Evolutionary conservation across 2,113 vertebrate genomes (phyloP).

Genomic region (Ptyas mucosa): DNA sequence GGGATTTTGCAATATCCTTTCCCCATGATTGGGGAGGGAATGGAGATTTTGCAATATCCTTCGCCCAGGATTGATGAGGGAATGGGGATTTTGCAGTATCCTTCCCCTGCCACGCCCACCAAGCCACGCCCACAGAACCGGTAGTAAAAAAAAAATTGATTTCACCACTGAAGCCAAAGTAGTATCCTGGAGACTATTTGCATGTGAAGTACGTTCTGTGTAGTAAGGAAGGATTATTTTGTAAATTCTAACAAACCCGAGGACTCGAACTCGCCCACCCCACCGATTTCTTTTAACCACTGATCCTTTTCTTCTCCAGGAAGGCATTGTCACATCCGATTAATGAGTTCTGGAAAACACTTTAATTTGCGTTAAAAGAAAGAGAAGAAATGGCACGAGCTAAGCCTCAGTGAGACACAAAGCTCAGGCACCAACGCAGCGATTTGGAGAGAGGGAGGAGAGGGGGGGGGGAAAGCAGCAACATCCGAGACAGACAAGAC

Average conservation of each 20-base stretch:
- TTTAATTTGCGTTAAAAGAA: not conserved
- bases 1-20: no score
- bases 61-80: no score
- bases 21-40: no score
- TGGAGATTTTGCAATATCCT: no score
- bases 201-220: not conserved
- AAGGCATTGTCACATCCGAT: not conserved
- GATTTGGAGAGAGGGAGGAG: not conserved
- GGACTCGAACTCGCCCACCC: not conserved
- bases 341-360: not conserved
- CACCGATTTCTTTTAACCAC: not conserved
- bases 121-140: no score
- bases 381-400: not conserved
- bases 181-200: not conserved
- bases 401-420: not conserved
- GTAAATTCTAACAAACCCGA: not conserved
- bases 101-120: no score
- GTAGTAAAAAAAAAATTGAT: no score
- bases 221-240: not conserved
- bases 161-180: not conserved
- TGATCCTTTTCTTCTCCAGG: not conserved
- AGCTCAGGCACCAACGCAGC: slow-evolving; percentile 4
- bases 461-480: not conserved
- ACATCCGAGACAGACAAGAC: slow-evolving; percentile 11
- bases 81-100: no score